These are phyloP conservation scores for Cyanoramphus novaezelandiae DNA, from an alignment of 2,113 vertebrate species.

Conservation along the genomic window DNA sequence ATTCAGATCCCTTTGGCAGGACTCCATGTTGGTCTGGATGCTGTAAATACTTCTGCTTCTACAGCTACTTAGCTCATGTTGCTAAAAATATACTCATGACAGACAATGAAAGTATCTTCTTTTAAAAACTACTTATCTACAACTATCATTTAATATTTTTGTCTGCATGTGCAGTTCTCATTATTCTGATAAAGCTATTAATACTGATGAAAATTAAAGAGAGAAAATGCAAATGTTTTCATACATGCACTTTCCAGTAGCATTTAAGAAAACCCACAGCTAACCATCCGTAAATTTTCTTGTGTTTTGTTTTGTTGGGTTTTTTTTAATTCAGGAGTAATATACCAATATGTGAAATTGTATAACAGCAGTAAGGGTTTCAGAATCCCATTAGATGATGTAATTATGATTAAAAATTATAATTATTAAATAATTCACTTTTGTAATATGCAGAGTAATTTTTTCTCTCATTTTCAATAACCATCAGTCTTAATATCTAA, in stretches of 20 bases:
- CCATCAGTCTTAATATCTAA: conserved; percentile 72
- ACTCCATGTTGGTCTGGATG: conserved; percentile 70
- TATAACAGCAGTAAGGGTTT: conserved; percentile 1
- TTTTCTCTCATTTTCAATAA: conserved; percentile 69
- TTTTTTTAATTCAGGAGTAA: not conserved
- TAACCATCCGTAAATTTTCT: not conserved
- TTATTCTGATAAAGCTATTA: conserved; percentile 48
- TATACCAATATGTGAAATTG: not conserved
- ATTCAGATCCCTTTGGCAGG: conserved; percentile 78
- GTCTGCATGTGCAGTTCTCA: conserved; percentile 9
- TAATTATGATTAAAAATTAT: conserved; percentile 68
- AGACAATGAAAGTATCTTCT: conserved; percentile 35
- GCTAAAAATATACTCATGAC: conserved; percentile 54
- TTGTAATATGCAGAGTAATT: conserved; percentile 64
- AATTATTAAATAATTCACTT: conserved; percentile 70
- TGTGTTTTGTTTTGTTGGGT: not conserved
- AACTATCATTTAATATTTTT: conserved; percentile 9
- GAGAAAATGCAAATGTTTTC: conserved; percentile 41
- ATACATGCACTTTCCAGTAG: not conserved
- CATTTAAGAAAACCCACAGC: not conserved
- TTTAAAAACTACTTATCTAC: conserved; percentile 30
- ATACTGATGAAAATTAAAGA: conserved; percentile 59
- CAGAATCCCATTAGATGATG: conserved; percentile 61
- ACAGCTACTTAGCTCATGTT: conserved; percentile 52
- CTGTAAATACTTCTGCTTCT: conserved; percentile 71